Evolutionary conservation across 1,140 invertebrate genomes (phyloP), one percentile per base, ranked within the genome.

Genomic region (Idris sp.): DNA sequence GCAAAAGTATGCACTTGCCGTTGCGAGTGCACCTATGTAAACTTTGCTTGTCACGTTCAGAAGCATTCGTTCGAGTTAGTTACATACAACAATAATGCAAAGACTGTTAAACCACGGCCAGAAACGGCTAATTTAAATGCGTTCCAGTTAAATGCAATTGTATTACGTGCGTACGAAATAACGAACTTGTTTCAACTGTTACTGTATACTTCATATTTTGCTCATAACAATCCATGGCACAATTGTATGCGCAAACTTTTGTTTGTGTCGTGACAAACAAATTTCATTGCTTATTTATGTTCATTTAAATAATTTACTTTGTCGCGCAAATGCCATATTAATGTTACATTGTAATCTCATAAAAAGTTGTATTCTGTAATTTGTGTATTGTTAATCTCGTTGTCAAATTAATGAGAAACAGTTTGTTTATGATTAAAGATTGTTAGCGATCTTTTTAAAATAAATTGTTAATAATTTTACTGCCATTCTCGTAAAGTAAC

Each of bases 41-140:
- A 75, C 58, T 75, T 75, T 74, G 28, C 51, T 59, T 69, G 72
- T 69, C 72, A 75, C 58, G 72, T 69, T 75, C 64, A 69, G 36
- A 43, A 68, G 72, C 51, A 58, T 58, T 68, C 64, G 58, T 68
- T 74, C 71, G 54, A 61, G 61, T 74, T 74, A 68, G 62, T 74
- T 59, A 69, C 64, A 64, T 31, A 56, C 56, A 25, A 44, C 46
- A 69, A 69, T 69, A 75, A 75, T 59, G 64, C 58, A 75, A 68
- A 62, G 64, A 51, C 61, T 62, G 38, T 33, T 41, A 67, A 74
- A 74, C 30, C 62, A 33, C 41, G 62, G 51, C 72, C 72, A 74
- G 72, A 69, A 64, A 69, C 64, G 64, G 28, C 65, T 69, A 75
- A 75, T 69, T 75, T 64, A 69, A 69, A 75, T 58, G 64, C 72